A percentile compares a stretch with the other conserved stretches of the same genome.
These are phyloP conservation scores for Lottia gigantea DNA, from an alignment of 2,888 invertebrate species.

Conservation along the genomic window DNA sequence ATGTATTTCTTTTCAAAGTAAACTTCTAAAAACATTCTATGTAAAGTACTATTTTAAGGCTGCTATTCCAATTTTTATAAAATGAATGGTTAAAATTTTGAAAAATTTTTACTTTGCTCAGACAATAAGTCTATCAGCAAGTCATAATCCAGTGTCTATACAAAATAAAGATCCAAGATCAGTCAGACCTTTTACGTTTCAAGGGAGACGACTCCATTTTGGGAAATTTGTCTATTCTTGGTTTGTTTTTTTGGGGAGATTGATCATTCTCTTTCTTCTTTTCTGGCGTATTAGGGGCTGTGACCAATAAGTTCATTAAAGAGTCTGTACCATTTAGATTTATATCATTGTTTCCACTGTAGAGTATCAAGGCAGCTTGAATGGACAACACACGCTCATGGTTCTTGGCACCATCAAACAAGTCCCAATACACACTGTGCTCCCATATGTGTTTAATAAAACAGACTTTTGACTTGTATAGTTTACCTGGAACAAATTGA, in stretches of 20 bases:
- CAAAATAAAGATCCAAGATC: too few species aligned
- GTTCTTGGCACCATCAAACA: constrained; percentile 59
- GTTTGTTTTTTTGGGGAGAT: not conserved
- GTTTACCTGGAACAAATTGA: constrained; percentile 52
- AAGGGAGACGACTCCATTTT: constrained; percentile 14
- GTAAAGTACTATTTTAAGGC: too few species aligned
- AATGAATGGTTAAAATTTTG: too few species aligned
- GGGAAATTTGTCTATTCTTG: not conserved
- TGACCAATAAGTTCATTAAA: constrained; percentile 50
- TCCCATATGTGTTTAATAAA: constrained; percentile 65
- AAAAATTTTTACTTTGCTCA: too few species aligned
- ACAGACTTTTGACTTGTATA: constrained; percentile 64
- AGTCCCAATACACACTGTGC: constrained; percentile 63
- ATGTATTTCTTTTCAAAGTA: too few species aligned
- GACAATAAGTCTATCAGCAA: too few species aligned
- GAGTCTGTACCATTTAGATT: constrained; percentile 26
- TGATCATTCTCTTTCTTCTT: constrained; percentile 16
- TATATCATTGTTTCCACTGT: constrained; percentile 38
- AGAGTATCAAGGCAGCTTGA: constrained; percentile 63
- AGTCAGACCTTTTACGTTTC: constrained; percentile 15
- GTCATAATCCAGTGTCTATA: too few species aligned
- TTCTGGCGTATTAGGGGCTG: constrained; percentile 42
- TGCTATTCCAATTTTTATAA: too few species aligned
- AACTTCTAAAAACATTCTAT: too few species aligned
- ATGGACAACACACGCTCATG: constrained; percentile 63